Evolutionary conservation across 2,113 vertebrate genomes (phyloP), one percentile per base, ranked within the genome.

Genomic region (Melanocharis versteri): DNA sequence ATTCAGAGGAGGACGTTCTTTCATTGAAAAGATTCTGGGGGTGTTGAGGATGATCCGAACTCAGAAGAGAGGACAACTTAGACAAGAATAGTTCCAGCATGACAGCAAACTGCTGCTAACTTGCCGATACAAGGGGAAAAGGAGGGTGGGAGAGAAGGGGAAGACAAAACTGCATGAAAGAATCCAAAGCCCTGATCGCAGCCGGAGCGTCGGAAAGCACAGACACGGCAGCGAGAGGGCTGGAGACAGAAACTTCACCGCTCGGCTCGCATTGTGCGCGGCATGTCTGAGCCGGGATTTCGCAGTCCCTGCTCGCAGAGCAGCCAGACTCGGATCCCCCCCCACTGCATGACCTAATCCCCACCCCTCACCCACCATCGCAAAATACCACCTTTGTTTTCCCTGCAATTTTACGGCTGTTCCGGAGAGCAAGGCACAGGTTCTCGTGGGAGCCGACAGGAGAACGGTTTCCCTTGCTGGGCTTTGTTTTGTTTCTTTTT

Each of bases 1-100:
- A 98, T 98, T 97, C 97, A 89, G 94, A 97, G 97, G 91, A 92
- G 90, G 80, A 89, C 91, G 58, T 94, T 92, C 83, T 86, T 91
- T 87, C 82, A 92, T 93, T 79, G 83, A 86, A 94, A 93, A 97
- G 93, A 93, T 91, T 89, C 93, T 84, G 92, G 90, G 79, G 83
- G 78, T 84, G 73, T 89, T 60, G 87, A 92, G 85, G 87, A 88
- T 44, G 83, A 95, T 83, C 83, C 54, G 24, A 95, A 88, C 79
- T 90, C 78, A 60, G 88, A 70, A 89, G 93, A 95, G 83, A 87
- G 92, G 92, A 91, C 90, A 90, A 94, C 87, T 97, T 94, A 89
- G 91, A 82, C 64, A 65, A 77, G 92, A 93, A 94, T 92, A 92
- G 87, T 91, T 89, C 48, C 78, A 92, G 85, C 83, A 84, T 80